These are phyloP conservation scores for Eidolon dupreanum DNA, from an alignment of 2,797 vertebrate genomes.

Conservation along the genomic window DNA sequence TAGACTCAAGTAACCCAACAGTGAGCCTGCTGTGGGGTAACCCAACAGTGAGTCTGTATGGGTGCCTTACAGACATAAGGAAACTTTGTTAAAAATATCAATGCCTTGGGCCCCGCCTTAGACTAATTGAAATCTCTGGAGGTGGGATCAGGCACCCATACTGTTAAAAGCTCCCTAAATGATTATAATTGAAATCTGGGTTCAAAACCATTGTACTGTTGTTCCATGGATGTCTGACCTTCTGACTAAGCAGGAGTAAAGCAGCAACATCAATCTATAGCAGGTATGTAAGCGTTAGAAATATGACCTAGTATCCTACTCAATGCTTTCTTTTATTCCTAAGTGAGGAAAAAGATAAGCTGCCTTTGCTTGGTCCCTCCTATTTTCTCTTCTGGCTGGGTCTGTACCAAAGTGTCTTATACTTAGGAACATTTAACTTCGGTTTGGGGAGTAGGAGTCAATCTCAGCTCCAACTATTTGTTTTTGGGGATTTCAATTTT, in stretches of 20 bases:
- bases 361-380: background rate
- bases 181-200: background rate
- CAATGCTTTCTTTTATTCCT: background rate
- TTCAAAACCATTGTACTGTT: background rate
- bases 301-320: background rate
- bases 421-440: background rate
- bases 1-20: background rate
- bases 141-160: background rate
- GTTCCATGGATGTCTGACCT: background rate
- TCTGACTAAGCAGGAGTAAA: background rate
- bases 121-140: background rate
- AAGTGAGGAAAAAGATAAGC: background rate
- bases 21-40: background rate
- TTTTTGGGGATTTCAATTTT: slow-evolving; percentile 31
- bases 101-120: background rate
- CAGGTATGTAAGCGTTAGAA: background rate
- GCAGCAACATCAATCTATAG: background rate
- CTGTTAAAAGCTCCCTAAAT: background rate
- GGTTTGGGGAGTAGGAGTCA: background rate
- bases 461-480: slow-evolving; percentile 15
- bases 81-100: background rate
- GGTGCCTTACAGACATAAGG: background rate
- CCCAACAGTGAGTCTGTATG: no score
- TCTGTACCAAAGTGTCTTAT: background rate
- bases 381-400: background rate